These are phyloP conservation scores for Hofmannophila pseudospretella DNA, from an alignment of 2,888 invertebrate genomes.

Conservation along the genomic window DNA sequence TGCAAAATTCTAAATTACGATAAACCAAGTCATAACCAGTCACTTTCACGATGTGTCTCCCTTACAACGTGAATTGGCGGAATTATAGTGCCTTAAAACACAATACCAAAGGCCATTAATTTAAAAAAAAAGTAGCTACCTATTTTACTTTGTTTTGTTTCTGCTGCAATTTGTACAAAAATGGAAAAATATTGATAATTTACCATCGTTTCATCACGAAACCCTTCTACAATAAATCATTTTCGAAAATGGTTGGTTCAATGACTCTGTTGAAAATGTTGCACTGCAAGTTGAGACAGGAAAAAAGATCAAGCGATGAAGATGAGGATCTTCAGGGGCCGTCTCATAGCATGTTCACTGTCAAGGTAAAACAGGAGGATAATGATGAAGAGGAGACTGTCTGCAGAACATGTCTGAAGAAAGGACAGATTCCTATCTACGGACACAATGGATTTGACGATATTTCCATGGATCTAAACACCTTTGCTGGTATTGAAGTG, in stretches of 20 bases:
- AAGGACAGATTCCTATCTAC: conserved; percentile 52
- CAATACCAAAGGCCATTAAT: too few species aligned
- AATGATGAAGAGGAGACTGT: conserved; percentile 17
- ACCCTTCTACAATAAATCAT: too few species aligned
- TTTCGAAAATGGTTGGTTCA: conserved; percentile 36
- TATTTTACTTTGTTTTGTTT: too few species aligned
- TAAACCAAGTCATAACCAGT: too few species aligned
- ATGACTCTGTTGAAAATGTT: conserved; percentile 43
- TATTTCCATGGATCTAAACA: conserved; percentile 35
- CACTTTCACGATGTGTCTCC: too few species aligned
- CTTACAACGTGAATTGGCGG: too few species aligned
- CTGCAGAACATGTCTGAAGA: conserved; percentile 59
- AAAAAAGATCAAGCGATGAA: conserved; percentile 10
- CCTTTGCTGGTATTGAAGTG: conserved; percentile 45
- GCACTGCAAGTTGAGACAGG: conserved; percentile 32
- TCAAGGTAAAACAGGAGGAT: conserved; percentile 13
- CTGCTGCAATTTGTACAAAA: too few species aligned
- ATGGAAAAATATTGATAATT: too few species aligned
- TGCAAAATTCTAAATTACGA: too few species aligned
- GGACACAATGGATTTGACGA: conserved; percentile 28
- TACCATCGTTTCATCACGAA: too few species aligned
- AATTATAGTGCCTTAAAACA: too few species aligned
- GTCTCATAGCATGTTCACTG: not conserved
- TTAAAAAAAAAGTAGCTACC: too few species aligned
- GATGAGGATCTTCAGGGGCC: not conserved